Evolutionary conservation across 92 coral and sea anemone species (phyloP).

Genomic region (Muricea muricata): DNA sequence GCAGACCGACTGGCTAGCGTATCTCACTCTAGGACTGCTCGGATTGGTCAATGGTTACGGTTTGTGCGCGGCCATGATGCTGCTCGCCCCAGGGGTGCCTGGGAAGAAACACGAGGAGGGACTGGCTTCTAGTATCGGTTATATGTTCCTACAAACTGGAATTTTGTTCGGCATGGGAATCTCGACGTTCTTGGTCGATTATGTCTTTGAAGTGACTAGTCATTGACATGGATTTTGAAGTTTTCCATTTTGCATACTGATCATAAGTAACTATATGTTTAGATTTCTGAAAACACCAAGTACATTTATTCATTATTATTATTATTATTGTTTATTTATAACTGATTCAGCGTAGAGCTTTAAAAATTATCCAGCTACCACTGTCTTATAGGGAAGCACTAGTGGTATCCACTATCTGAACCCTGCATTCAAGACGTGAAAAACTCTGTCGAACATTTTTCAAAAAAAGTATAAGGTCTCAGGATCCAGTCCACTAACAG

Average conservation of each 20-base stretch:
- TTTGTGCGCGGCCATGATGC: conserved; percentile 90
- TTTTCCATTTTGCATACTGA: background rate
- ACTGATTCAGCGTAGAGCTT: too few relatives aligned
- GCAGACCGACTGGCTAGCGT: conserved; percentile 85
- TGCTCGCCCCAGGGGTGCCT: conserved; percentile 75
- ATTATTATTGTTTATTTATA: too few relatives aligned
- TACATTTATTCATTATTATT: too few relatives aligned
- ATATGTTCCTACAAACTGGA: conserved; percentile 83
- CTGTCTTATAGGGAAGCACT: too few relatives aligned
- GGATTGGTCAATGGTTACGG: conserved; percentile 89
- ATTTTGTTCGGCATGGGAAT: conserved; percentile 76
- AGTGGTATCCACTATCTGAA: too few relatives aligned
- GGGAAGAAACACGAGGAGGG: conserved; percentile 83
- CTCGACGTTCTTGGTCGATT: conserved; percentile 76
- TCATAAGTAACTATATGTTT: too few relatives aligned
- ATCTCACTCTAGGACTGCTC: conserved; percentile 73
- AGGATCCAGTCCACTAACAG: too few relatives aligned
- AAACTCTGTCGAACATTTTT: too few relatives aligned
- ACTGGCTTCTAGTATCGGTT: conserved; percentile 86
- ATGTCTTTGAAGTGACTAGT: conserved; percentile 65
- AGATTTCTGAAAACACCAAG: too few relatives aligned
- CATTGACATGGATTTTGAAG: background rate
- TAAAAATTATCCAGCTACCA: too few relatives aligned
- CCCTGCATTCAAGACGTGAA: too few relatives aligned
- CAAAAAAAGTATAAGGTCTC: too few relatives aligned